Conservation (phyloP, 2,888 invertebrate species). For the Tethea ocularis region DNA sequence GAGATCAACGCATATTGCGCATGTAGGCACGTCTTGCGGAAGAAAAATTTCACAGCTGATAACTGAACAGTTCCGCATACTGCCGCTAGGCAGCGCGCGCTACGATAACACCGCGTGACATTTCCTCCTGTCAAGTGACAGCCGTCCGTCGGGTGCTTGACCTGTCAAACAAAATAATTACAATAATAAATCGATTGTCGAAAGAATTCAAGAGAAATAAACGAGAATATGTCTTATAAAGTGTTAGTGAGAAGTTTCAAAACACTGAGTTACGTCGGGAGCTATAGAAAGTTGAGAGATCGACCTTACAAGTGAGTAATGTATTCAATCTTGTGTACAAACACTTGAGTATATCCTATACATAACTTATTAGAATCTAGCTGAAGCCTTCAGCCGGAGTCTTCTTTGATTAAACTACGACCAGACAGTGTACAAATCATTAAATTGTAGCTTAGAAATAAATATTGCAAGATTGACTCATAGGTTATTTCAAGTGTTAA, state of each 20-base stretch:
- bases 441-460: background rate
- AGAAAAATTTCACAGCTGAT: conserved; percentile 77
- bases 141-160: conserved; percentile 20
- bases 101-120: conserved; percentile 49
- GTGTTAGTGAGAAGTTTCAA: conserved; percentile 60
- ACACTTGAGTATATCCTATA: background rate
- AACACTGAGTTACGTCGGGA: conserved; percentile 69
- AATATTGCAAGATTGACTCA: background rate
- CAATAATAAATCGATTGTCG: conserved; percentile 11
- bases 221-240: conserved; percentile 65
- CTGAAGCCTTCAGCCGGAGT: background rate
- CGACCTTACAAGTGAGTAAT: conserved; percentile 64
- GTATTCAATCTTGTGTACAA: conserved; percentile 11
- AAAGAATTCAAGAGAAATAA: background rate
- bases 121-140: conserved; percentile 30
- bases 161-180: conserved; percentile 34
- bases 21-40: conserved; percentile 69
- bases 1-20: conserved; percentile 79
- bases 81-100: conserved; percentile 55
- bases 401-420: background rate
- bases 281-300: conserved; percentile 67
- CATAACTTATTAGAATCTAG: background rate
- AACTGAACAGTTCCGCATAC: conserved; percentile 45
- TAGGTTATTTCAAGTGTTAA: background rate
- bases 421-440: background rate